Conservation (phyloP, 2,797 vertebrate genomes). For the Sarcoramphus papa region DNA sequence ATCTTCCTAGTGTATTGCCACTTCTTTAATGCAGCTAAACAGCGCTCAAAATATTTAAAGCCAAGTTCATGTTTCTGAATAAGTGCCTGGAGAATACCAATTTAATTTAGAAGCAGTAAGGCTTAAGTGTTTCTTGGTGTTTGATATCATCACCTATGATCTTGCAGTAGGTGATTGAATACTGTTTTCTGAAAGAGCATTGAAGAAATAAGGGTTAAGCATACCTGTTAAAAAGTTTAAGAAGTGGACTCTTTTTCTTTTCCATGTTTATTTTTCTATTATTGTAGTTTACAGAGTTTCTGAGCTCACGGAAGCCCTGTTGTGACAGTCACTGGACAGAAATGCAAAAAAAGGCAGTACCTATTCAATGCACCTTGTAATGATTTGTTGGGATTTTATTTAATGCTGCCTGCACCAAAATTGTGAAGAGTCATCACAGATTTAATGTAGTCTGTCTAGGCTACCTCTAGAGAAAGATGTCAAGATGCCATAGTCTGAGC, state of each 20-base stretch:
- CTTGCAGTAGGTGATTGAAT: not conserved
- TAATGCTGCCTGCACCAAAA: not conserved
- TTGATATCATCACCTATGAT: conserved; percentile 1
- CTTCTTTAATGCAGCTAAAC: conserved; percentile 2
- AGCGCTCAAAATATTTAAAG: not conserved
- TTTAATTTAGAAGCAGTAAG: conserved; percentile 52
- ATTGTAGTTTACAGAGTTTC: not conserved
- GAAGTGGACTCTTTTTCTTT: not conserved
- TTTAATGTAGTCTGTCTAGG: not conserved
- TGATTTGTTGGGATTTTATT: not conserved
- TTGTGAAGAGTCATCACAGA: not conserved
- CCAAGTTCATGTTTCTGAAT: conserved; percentile 9
- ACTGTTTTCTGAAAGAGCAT: not conserved
- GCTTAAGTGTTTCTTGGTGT: conserved; percentile 8
- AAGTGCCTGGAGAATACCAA: conserved; percentile 33
- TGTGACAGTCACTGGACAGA: not conserved
- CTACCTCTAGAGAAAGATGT: not conserved
- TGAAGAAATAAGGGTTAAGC: not conserved
- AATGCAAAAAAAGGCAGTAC: not conserved
- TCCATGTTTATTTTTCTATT: not conserved
- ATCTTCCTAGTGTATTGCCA: not conserved
- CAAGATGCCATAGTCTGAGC: not conserved
- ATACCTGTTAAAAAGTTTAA: not conserved
- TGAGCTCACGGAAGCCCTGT: not conserved
- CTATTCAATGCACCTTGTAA: not conserved